Conservation (phyloP, 2,113 vertebrate species). For the Malurus alboscapulatus region DNA sequence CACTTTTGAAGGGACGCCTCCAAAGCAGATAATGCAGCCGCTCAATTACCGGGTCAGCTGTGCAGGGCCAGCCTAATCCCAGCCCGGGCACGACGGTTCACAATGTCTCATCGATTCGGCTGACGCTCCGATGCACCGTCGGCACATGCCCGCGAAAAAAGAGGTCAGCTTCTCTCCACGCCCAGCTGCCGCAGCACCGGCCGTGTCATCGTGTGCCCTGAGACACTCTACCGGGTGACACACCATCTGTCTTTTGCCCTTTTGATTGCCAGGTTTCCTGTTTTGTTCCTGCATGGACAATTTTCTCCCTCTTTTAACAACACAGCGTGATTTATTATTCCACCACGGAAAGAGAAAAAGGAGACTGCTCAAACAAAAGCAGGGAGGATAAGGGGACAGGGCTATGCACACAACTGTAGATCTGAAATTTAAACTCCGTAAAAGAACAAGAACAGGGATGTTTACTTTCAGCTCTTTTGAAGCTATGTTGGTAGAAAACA, state of each 20-base stretch:
- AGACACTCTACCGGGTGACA: rapidly evolving
- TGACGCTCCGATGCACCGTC: neutral
- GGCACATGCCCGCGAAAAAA: neutral
- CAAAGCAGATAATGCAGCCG: rapidly evolving
- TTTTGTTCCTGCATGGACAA: neutral
- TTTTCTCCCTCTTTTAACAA: neutral
- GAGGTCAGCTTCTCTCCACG: neutral
- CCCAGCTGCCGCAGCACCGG: rapidly evolving
- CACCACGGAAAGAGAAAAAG: neutral
- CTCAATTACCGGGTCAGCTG: neutral
- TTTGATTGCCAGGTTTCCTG: slow-evolving; percentile 17
- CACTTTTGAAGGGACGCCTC: neutral
- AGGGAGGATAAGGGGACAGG: neutral
- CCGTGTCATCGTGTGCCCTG: rapidly evolving
- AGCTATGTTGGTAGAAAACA: neutral
- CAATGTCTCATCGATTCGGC: rapidly evolving
- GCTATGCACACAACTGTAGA: rapidly evolving
- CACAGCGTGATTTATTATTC: neutral
- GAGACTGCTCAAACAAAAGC: neutral
- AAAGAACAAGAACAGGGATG: neutral
- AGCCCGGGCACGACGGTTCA: rapidly evolving
- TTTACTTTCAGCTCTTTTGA: neutral
- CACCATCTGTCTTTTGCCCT: neutral
- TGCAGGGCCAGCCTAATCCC: neutral
- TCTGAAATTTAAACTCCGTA: neutral